A percentile compares a stretch with the other conserved stretches of the same genome.
phyloP scores from a whole-genome alignment of 2,797 vertebrate genomes.

The Oryzias sinensis region DNA sequence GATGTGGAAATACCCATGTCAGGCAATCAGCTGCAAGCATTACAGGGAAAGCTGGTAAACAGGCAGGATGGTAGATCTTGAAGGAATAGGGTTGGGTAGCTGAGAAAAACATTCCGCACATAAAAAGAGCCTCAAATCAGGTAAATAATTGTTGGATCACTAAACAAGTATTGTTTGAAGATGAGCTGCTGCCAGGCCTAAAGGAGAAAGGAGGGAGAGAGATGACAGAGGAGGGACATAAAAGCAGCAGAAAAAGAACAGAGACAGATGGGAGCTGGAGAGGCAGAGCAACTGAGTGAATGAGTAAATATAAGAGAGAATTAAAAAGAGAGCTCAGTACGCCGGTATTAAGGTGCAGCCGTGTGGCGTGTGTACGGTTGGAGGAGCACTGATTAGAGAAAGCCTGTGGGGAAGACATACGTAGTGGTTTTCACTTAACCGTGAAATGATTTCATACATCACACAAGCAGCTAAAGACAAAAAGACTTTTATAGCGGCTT shows the following conservation, averaged over 20 bases:
- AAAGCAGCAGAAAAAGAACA: constrained; percentile 14
- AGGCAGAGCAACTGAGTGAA: constrained; percentile 22
- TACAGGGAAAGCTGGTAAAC: too few species aligned
- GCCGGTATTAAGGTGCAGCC: constrained; percentile 67
- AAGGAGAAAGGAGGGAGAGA: constrained; percentile 16
- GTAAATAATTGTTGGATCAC: constrained; percentile 6
- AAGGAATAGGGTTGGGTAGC: too few species aligned
- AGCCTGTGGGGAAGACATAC: constrained; percentile 61
- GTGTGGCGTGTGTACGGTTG: constrained; percentile 61
- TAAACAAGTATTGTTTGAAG: constrained; percentile 25
- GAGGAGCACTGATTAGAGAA: constrained; percentile 63
- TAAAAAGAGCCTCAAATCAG: constrained; percentile 8
- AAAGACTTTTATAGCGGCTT: constrained; percentile 44
- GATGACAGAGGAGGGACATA: constrained; percentile 23
- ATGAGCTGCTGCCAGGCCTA: constrained; percentile 19
- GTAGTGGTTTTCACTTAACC: constrained; percentile 62
- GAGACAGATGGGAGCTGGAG: constrained; percentile 50
- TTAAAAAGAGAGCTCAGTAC: constrained; percentile 63
- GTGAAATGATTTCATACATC: constrained; percentile 69
- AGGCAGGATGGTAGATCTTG: too few species aligned
- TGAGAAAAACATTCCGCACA: constrained; percentile 6
- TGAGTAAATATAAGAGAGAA: constrained; percentile 40
- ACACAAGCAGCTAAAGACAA: constrained; percentile 47
- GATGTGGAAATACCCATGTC: too few species aligned
- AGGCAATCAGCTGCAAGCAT: too few species aligned